These are phyloP conservation scores for Drosophila cracens DNA, from an alignment of 2,888 invertebrate genomes.

Conservation along the genomic window DNA sequence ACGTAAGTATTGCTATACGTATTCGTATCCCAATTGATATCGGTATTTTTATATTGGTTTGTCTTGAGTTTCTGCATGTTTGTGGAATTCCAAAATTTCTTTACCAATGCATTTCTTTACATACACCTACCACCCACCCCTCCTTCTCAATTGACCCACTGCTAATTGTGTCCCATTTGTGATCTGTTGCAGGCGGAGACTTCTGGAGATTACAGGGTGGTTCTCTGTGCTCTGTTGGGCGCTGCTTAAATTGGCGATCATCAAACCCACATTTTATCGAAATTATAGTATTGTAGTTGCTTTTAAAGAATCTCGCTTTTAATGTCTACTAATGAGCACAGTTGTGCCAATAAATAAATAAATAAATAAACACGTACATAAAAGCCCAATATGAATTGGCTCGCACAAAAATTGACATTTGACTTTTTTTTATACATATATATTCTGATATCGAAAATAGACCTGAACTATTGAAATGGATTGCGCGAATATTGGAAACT, in stretches of 20 bases:
- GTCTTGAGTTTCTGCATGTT: conserved; percentile 12
- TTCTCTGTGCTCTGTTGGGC: conserved; percentile 85
- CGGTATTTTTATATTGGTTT: conserved; percentile 19
- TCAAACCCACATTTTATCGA: background rate
- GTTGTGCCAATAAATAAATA: conserved; percentile 46
- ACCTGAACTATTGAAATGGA: background rate
- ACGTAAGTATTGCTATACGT: conserved; percentile 63
- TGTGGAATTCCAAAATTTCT: conserved; percentile 38
- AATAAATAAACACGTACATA: conserved; percentile 41
- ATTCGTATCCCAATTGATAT: background rate
- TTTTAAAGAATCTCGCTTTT: conserved; percentile 43
- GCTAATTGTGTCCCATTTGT: conserved; percentile 6
- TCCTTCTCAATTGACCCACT: background rate
- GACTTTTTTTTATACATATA: background rate
- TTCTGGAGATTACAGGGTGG: conserved; percentile 87
- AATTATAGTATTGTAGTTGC: conserved; percentile 28
- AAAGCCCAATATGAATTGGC: background rate
- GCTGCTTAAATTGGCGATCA: conserved; percentile 65
- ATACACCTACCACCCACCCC: background rate
- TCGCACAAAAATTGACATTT: background rate
- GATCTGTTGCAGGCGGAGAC: conserved; percentile 85
- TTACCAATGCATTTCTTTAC: background rate
- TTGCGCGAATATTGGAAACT: background rate
- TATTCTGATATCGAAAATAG: background rate
- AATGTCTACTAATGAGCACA: conserved; percentile 56